These are phyloP conservation scores for Falco naumanni DNA, from an alignment of 2,797 vertebrate genomes.

Conservation along the genomic window DNA sequence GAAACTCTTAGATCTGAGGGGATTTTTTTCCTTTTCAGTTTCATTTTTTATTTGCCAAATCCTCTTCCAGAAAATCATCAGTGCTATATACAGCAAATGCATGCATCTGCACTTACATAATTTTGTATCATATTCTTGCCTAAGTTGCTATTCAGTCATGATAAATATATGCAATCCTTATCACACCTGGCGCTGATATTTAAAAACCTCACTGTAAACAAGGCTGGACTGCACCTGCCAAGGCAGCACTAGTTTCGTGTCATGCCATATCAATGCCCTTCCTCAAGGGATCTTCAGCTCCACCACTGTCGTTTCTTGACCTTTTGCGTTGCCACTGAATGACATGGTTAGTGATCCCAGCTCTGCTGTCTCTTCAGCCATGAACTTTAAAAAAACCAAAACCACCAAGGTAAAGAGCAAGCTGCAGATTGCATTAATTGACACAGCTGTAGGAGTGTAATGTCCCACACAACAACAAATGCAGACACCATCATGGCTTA, in stretches of 20 bases:
- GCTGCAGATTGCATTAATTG: neutral
- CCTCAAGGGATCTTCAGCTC: neutral
- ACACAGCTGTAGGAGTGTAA: neutral
- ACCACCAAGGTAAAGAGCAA: neutral
- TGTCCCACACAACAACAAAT: neutral
- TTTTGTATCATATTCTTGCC: neutral
- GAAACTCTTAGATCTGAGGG: neutral
- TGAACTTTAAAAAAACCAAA: neutral
- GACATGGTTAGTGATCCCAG: neutral
- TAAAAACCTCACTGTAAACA: neutral
- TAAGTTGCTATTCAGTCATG: neutral
- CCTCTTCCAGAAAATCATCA: neutral
- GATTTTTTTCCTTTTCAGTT: neutral
- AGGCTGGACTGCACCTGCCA: neutral
- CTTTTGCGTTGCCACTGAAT: neutral
- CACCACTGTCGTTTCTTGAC: neutral
- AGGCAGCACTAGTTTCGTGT: neutral
- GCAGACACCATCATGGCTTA: neutral
- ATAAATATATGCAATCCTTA: neutral
- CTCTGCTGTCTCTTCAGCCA: neutral
- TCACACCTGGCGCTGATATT: neutral
- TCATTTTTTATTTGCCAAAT: slow-evolving; percentile 39
- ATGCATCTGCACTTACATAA: neutral
- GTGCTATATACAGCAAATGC: slow-evolving; percentile 4
- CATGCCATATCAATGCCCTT: neutral